Base-by-base conservation (phyloP, 2,888 invertebrate genomes). In the Drosophila gaucha region DNA sequence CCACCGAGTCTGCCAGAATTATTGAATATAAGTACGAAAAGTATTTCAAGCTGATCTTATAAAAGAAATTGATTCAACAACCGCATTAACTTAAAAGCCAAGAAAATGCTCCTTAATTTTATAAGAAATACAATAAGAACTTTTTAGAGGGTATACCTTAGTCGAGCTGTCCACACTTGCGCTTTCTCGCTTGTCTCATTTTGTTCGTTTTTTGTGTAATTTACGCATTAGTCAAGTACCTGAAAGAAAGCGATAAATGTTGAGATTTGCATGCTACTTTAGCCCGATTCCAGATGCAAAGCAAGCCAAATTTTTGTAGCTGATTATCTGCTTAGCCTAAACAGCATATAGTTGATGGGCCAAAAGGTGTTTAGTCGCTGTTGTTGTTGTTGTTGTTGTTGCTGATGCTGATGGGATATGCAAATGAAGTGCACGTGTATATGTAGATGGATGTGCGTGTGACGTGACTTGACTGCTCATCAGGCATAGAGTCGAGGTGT, bases 181-280 rank as follows among this genome's bases (percentile, higher is more conserved):
- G 20, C 30, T 54, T 49, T 54, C 47, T 52, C 51, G 31, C n/a
- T 30, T 28, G 36, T 43, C 30, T 46, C 12, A 41, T 52, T 33
- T 35, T 28, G 33, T 46, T 30, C 38, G 30, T 50, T 41, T 58
- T 67, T 49, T 74, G 69, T 83, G 71, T 85, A 82, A 79, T 71
- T 79, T 82, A 74, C 77, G 77, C 82, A 85, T 82, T 82, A 85
- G 79, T 65, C 82, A 64, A 82, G 82, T 82, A 82, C 79, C 80
- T 69, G 57, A 78, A 82, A 82, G 82, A 82, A 82, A 85, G 85
- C 70, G 76, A 70, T 70, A 63, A 74, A 64, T 55, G 74, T 26
- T 39, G 35, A 78, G 82, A 85, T 84, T 82, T 82, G 85, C 82
- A 74, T 67, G 76, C 71, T 72, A 57, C 59, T 64, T 63, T 65